Evolutionary conservation across 2,888 invertebrate genomes (phyloP).

Genomic region (Peribatodes rhomboidaria): DNA sequence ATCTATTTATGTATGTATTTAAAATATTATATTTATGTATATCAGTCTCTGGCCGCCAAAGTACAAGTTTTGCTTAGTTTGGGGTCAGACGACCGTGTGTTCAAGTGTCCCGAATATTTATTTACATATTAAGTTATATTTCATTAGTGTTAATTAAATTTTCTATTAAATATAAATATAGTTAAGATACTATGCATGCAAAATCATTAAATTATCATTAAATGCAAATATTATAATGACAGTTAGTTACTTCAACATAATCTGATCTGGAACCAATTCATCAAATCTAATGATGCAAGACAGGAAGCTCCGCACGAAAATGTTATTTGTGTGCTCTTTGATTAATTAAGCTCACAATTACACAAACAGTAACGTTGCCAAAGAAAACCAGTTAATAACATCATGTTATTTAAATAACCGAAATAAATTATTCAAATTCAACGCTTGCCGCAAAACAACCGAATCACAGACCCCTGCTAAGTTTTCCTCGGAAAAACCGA

Average conservation of each 20-base stretch:
- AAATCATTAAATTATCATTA: too few species aligned
- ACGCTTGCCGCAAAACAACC: slow-evolving; percentile 27
- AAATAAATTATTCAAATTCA: slow-evolving; percentile 32
- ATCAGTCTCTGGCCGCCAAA: too few species aligned
- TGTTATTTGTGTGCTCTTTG: slow-evolving; percentile 10
- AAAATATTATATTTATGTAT: too few species aligned
- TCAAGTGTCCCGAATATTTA: too few species aligned
- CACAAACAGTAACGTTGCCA: slow-evolving; percentile 19
- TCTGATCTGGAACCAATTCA: background rate
- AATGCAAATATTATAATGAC: background rate
- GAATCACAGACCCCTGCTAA: slow-evolving; percentile 27
- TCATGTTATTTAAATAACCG: slow-evolving; percentile 29
- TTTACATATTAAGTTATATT: too few species aligned
- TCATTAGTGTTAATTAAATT: too few species aligned
- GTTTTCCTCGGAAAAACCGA: slow-evolving; percentile 43
- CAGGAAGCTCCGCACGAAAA: slow-evolving; percentile 8
- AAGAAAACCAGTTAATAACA: slow-evolving; percentile 30
- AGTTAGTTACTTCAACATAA: background rate
- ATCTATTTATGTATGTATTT: too few species aligned
- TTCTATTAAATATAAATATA: too few species aligned
- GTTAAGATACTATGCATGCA: too few species aligned
- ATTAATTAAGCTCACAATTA: slow-evolving; percentile 16
- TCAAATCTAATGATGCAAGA: slow-evolving; percentile 12
- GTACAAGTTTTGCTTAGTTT: too few species aligned
- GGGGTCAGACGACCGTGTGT: too few species aligned